Conservation (phyloP, 2,113 vertebrate genomes). For the Anguilla rostrata region DNA sequence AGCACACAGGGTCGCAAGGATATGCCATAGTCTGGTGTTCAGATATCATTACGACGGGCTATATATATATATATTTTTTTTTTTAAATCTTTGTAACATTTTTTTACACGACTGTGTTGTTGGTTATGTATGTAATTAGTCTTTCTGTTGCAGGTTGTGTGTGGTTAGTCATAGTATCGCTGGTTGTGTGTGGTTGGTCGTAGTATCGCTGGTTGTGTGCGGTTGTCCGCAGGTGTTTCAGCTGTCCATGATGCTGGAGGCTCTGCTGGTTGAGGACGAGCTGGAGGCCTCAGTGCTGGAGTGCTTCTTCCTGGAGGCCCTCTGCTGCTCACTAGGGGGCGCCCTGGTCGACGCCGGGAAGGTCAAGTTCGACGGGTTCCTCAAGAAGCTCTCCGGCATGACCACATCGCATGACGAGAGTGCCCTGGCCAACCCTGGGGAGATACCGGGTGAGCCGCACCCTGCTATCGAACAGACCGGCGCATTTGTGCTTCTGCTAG, state of each 20-base stretch:
- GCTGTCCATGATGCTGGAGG: conserved; percentile 81
- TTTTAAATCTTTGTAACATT: too few relatives aligned
- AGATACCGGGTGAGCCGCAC: conserved; percentile 82
- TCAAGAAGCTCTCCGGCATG: conserved; percentile 80
- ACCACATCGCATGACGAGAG: conserved; percentile 62
- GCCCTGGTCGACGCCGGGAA: conserved; percentile 75
- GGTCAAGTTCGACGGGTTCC: conserved; percentile 77
- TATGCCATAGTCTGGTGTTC: too few relatives aligned
- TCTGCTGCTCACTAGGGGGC: conserved; percentile 89
- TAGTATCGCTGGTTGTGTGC: background rate
- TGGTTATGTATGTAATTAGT: too few relatives aligned
- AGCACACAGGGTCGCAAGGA: too few relatives aligned
- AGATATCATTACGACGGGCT: too few relatives aligned
- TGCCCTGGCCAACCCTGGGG: conserved; percentile 74
- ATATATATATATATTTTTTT: too few relatives aligned
- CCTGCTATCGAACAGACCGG: too few relatives aligned
- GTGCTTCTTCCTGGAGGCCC: conserved; percentile 87
- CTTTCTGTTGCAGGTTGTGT: too few relatives aligned
- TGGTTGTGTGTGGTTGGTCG: background rate
- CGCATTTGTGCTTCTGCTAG: background rate
- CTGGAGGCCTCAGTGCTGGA: conserved; percentile 74
- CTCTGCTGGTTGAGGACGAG: conserved; percentile 65
- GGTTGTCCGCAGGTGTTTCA: conserved; percentile 77
- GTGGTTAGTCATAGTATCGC: background rate
- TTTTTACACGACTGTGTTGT: too few relatives aligned